Base-by-base conservation (phyloP, 2,113 vertebrate species). In the Euleptes europaea region DNA sequence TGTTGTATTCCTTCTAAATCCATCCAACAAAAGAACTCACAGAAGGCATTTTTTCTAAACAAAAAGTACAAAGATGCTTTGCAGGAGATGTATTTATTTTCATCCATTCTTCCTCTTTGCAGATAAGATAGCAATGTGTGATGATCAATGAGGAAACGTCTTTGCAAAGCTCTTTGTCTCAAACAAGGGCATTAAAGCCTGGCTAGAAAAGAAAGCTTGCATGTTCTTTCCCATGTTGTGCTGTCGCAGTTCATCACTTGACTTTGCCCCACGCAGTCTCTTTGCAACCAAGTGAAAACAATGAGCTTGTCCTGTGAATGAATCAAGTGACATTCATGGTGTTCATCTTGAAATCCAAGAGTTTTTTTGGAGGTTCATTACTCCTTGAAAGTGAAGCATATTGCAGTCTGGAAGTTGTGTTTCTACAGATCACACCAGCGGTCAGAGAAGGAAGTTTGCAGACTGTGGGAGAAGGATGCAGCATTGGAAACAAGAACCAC, bases 211-310 rank as follows among this genome's bases (percentile, higher is more conserved):
- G 44, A 3, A 72, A 12, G 49, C 57, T 19, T 11, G 14, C 13
- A 44, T 7, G 54, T 70, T 70, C 28, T 71, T 77, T 47, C 31
- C 10, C 33, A 4, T 85, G 14, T 78, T 60, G 4, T 23, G 17
- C 19, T 82, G 65, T 88, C 65, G 44, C 21, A 66, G 54, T 33
- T 84, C 60, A 67, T 63, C 69, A 26, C 1, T 17, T 84, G 42
- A 75, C 31, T 84, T 81, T 82, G 21, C 63, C 74, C 89, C 74
- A 42, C 19, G 66, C 19, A 76, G 47, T 42, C 65, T 23, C 69
- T 47, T 33, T 86, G 4, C 78, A 83, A 69, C 63, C 28, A 82
- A 72, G 9, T 3, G 35, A 51, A n/a, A 6, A 1, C 21, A 28
- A 19, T 57, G 21, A 57, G 1, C n/a, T 47, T 3, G 0, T 69